Evolutionary conservation across 2,113 vertebrate species (phyloP), one percentile per base, ranked within the genome.

Genomic region (Ramphastos sulfuratus): DNA sequence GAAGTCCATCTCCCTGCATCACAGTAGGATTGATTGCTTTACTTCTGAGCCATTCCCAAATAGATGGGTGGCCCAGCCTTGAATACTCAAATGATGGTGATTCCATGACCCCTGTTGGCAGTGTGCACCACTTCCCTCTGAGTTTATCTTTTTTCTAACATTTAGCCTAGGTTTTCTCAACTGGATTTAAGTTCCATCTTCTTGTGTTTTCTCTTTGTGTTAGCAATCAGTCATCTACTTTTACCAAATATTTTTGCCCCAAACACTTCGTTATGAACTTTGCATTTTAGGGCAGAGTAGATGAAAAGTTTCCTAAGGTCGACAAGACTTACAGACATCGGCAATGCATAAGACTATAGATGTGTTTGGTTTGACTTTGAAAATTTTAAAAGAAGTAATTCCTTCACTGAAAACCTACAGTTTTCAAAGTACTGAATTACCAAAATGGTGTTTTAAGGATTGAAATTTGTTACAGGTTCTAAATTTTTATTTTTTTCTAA

Each of bases 31-130:
- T 92, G 80, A 96, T 95, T 72, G 76, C 58, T 95, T 96, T 91
- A 60, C 87, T 96, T 42, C 72, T 35, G 50, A 87, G 65, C 25
- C 52, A 67, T 87, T 95, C 78, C 85, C 61, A 91, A 87, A 82
- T 12, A 95, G 78, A 85, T 89, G 92, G 95, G 93, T 94, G 96
- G 95, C 95, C 85, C 54, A 84, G 72, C 50, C 87, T 79, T 92
- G 75, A 87, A 61, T 58, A 44, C 42, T 89, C 69, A 85, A 92
- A 70, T 58, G 64, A 72, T 73, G 65, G 83, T 85, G 80, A 89
- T 89, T 93, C 93, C 48, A 64, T 90, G 95, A 91, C 83, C 83
- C 75, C 91, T 95, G 70, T 89, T 94, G 87, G 85, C 81, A 61
- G 52, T 0, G 4, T 78, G 37, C 33, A 82, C 30, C 27, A 59